phyloP scores from a whole-genome alignment of 2,113 vertebrate genomes.

The Melanotaenia duboulayi region DNA sequence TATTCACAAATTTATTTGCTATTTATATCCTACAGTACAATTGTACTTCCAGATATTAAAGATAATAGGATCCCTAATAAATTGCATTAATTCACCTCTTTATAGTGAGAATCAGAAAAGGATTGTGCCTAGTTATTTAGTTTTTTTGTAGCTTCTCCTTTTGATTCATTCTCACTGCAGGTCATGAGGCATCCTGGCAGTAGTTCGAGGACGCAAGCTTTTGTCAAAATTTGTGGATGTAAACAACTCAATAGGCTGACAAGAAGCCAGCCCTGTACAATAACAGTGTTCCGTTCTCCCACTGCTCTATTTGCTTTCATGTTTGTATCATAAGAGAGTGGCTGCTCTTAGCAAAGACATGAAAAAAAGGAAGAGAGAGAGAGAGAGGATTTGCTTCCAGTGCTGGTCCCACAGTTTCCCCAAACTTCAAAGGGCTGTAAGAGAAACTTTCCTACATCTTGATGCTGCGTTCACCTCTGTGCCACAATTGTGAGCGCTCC shows the following conservation, averaged over 20 bases:
- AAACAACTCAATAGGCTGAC: constrained; percentile 72
- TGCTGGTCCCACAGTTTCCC: constrained; percentile 53
- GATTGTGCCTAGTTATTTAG: not conserved
- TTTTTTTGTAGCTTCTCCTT: constrained; percentile 9
- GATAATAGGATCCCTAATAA: constrained; percentile 1
- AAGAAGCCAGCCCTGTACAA: constrained; percentile 49
- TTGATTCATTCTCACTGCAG: constrained; percentile 21
- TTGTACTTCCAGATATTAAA: not conserved
- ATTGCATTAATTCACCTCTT: not conserved
- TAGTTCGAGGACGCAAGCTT: constrained; percentile 50
- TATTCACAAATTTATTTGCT: constrained; percentile 31
- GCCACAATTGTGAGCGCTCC: constrained; percentile 48
- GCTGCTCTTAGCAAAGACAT: constrained; percentile 33
- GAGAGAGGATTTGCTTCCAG: constrained; percentile 59
- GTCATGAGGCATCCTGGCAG: constrained; percentile 40
- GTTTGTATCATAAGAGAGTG: constrained; percentile 61
- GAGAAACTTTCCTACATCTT: constrained; percentile 59
- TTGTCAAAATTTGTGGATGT: constrained; percentile 63
- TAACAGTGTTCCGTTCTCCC: constrained; percentile 46
- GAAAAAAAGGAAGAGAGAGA: not conserved
- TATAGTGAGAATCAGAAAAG: not conserved
- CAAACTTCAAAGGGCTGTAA: constrained; percentile 69
- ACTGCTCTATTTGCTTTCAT: constrained; percentile 65
- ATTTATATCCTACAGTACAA: not conserved
- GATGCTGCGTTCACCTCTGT: constrained; percentile 46